Conservation (phyloP, 2,888 invertebrate species). For the Trichacis sp. region DNA sequence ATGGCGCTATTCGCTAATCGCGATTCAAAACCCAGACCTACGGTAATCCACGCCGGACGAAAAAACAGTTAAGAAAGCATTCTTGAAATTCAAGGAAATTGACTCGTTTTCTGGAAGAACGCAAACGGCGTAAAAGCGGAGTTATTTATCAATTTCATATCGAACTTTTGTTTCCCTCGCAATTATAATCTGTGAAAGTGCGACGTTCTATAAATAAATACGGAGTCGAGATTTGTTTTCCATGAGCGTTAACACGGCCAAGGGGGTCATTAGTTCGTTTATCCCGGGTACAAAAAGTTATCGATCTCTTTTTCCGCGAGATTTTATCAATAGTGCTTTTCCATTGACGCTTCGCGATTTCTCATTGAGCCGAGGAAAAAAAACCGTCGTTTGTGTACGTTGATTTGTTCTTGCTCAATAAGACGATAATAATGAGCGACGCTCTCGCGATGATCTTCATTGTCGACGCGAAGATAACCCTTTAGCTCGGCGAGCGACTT, state of each 20-base stretch:
- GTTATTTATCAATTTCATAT: too few species aligned
- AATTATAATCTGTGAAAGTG: not conserved
- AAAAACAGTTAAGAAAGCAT: too few species aligned
- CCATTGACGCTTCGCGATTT: constrained; percentile 11
- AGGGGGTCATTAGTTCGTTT: constrained; percentile 12
- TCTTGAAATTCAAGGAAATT: too few species aligned
- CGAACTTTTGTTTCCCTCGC: not conserved
- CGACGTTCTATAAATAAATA: constrained; percentile 5
- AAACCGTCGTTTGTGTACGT: not conserved
- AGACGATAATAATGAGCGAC: constrained; percentile 5
- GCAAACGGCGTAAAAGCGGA: not conserved
- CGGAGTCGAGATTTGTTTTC: not conserved
- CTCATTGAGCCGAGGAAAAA: not conserved
- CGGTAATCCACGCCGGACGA: too few species aligned
- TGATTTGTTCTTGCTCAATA: not conserved
- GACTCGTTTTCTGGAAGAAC: too few species aligned
- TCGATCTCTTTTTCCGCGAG: constrained; percentile 10
- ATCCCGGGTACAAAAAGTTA: constrained; percentile 2
- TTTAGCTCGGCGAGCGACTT: not conserved
- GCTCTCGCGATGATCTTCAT: constrained; percentile 7
- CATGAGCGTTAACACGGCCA: constrained; percentile 5
- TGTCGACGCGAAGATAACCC: constrained; percentile 2
- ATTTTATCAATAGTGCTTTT: constrained; percentile 12
- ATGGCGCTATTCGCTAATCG: too few species aligned
- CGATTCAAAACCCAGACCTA: too few species aligned